phyloP scores from a whole-genome alignment of 2,797 vertebrate species.

The Oreonectes daqikongensis region DNA sequence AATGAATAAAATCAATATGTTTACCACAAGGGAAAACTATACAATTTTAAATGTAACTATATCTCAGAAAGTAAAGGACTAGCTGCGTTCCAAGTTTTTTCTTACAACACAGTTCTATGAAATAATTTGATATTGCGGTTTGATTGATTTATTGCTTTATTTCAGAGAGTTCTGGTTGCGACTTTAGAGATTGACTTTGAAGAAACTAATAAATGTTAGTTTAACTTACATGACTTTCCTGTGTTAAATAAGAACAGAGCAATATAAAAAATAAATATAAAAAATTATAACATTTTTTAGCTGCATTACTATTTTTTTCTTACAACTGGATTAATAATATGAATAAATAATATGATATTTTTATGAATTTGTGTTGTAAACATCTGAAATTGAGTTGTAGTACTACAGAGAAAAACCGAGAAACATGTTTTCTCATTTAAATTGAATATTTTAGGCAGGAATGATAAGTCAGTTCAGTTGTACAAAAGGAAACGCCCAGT shows the following conservation, averaged over 20 bases:
- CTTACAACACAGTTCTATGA: not conserved
- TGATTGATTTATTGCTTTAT: slow-evolving; percentile 27
- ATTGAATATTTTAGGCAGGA: not conserved
- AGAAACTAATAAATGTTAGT: slow-evolving; percentile 40
- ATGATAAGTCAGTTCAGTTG: not conserved
- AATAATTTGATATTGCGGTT: slow-evolving; percentile 2
- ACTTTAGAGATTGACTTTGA: slow-evolving; percentile 13
- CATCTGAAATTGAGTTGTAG: no score
- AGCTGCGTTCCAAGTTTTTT: slow-evolving; percentile 2
- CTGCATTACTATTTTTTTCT: no score
- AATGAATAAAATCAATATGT: slow-evolving; percentile 52
- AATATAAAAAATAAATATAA: no score
- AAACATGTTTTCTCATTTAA: slow-evolving; percentile 13
- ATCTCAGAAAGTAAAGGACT: slow-evolving; percentile 13
- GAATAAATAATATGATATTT: no score
- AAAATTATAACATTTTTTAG: no score
- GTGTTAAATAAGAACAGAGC: not conserved
- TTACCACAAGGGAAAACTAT: slow-evolving; percentile 38
- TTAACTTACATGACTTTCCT: slow-evolving; percentile 23
- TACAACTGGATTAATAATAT: no score
- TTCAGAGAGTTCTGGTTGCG: slow-evolving; percentile 13
- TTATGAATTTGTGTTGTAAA: no score
- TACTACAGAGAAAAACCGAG: no score
- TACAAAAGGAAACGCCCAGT: not conserved
- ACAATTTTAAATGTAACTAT: slow-evolving; percentile 43